Evolutionary conservation across 2,797 vertebrate genomes (phyloP), one percentile per base, ranked within the genome.

Genomic region (Anguilla obscura): DNA sequence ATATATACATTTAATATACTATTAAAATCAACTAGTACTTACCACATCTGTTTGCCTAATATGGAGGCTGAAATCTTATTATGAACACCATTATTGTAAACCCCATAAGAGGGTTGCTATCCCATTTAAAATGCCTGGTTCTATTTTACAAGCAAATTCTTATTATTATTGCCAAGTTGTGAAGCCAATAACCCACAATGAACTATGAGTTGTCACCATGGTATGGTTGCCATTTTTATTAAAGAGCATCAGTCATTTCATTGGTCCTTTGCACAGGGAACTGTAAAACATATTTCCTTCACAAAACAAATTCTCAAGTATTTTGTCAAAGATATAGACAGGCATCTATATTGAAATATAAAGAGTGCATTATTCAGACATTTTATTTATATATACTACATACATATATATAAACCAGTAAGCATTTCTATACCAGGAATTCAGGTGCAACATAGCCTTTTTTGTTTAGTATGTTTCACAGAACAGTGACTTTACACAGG

Each of bases 361-460:
- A 94, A 94, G 86, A 88, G 86, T 90, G 90, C 90, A 92, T 91
- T 93, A 93, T 91, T 93, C 89, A 92, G 92, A 93, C 93, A 94
- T 92, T 89, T 86, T 63, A 93, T 92, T 92, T 92, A 94, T 94
- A 92, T 93, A 94, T 93, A 89, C 95, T 93, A 94, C 92, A 93
- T 93, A 86, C 71, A 33, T 89, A 92, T 93, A 33, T 89, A 92
- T 93, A 92, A 91, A 93, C 89, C 91, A 93, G 90, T 93, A 93
- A 89, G 88, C 89, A 89, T 93, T 74, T 94, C 90, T 93, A 93
- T 90, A 91, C 93, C 93, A 80, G 90, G 92, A 92, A 92, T 91
- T 93, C 91, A 91, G 91, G 88, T 91, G 92, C 90, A 91, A 91
- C 48, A 66, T 90, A 90, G 89, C 92, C 90, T 87, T 90, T 90